Evolutionary conservation across 1,140 invertebrate species (phyloP).

Genomic region (Aphidius gifuensis): DNA sequence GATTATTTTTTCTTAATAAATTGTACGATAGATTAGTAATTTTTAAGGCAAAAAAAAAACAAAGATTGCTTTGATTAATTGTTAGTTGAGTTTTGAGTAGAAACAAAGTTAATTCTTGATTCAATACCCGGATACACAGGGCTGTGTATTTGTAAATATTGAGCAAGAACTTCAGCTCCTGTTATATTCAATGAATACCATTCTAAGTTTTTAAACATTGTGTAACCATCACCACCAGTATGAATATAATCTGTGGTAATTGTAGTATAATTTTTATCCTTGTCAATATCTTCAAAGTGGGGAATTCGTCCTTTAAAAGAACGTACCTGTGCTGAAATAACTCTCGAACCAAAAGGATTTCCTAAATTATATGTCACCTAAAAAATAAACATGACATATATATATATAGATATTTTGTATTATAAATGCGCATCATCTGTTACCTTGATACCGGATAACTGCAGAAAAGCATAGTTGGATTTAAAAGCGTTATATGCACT

Average conservation of each 20-base stretch:
- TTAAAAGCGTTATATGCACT: conserved; percentile 51
- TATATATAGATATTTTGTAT: neutral
- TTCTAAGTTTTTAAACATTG: conserved; percentile 40
- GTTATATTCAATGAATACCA: conserved; percentile 21
- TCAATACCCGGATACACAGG: conserved; percentile 21
- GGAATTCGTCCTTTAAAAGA: conserved; percentile 58
- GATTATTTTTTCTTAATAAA: too few relatives aligned
- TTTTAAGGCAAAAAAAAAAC: too few relatives aligned
- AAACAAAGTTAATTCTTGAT: conserved; percentile 24
- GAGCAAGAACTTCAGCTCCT: conserved; percentile 22
- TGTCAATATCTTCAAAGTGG: conserved; percentile 39
- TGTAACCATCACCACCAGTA: conserved; percentile 59
- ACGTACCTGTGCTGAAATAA: conserved; percentile 53
- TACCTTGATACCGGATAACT: conserved; percentile 55
- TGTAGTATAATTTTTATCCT: conserved; percentile 52
- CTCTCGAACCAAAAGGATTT: conserved; percentile 52
- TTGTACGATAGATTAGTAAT: too few relatives aligned
- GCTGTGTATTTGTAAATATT: conserved; percentile 29
- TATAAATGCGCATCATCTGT: neutral
- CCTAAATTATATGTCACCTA: conserved; percentile 59
- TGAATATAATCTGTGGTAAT: conserved; percentile 56
- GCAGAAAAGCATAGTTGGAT: conserved; percentile 58
- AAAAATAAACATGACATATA: neutral
- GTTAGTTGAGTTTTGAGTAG: too few relatives aligned
- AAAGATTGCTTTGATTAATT: too few relatives aligned